Evolutionary conservation across 1,140 invertebrate species (phyloP), one percentile per base, ranked within the genome.

Genomic region (Potamilus streckersoni): DNA sequence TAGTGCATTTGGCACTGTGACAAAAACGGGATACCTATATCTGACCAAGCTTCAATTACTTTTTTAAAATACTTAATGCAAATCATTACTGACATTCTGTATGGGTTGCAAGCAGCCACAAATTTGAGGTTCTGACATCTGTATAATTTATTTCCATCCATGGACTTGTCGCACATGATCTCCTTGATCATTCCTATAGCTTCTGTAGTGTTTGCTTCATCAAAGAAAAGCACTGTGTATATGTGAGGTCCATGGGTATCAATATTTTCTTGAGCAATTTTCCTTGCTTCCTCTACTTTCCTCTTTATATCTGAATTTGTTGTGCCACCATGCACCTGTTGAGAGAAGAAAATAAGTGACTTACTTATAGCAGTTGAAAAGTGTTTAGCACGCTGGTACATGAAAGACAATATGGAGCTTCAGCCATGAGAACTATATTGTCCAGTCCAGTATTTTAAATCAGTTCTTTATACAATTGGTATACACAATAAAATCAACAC

Each of bases 141-240:
- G 67, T 79, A 75, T 12, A 88, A 71, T 20, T 73, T 73, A 65
- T 82, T 73, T 59, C 87, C 88, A 23, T 75, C 71, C 63, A 88
- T 75, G 2, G 76, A 74, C n/a, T 79, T 78, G 79, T 89, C 88
- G 80, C 88, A 89, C 84, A 89, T 86, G 27, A 88, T 84, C 72
- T 88, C 87, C 73, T 89, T 89, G 61, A 88, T 85, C 17, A 88
- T 64, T 61, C 87, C 87, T 55, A 89, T 85, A 13, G 85, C 82
- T 68, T 87, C 85, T 62, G 88, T 89, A 23, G 88, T 88, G 81
- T 89, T 89, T 12, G 86, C 87, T 72, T 89, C 88, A 78, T 89
- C 88, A 80, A 89, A 88, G 77, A 89, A 89, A 65, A 89, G 67
- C 11, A 89, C 84, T 56, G 87, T 88, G 67, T 85, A 82, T 17